Evolutionary conservation across 2,888 invertebrate genomes (phyloP).

Genomic region (Ectemnius cavifrons): DNA sequence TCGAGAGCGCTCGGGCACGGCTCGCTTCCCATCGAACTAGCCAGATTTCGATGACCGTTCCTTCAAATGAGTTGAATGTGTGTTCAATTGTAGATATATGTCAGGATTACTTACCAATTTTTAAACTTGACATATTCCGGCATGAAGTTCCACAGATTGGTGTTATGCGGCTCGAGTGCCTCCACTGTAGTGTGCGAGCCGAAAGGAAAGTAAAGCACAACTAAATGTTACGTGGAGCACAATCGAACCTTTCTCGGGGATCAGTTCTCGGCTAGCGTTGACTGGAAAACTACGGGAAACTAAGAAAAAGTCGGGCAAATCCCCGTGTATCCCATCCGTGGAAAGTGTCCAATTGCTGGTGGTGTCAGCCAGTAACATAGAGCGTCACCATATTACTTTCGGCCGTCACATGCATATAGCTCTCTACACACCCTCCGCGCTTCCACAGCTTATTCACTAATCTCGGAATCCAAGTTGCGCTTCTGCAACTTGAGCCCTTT

Average conservation of each 20-base stretch:
- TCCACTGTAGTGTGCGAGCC: conserved; percentile 71
- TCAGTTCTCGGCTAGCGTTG: conserved; percentile 43
- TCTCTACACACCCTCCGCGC: conserved; percentile 77
- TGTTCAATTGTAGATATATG: no score
- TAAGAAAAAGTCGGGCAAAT: conserved; percentile 60
- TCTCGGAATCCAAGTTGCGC: conserved; percentile 83
- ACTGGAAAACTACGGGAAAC: conserved; percentile 53
- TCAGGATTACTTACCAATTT: conserved; percentile 79
- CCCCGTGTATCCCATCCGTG: conserved; percentile 64
- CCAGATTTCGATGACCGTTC: no score
- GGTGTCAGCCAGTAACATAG: conserved; percentile 27
- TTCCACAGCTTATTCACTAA: conserved; percentile 89
- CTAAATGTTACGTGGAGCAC: conserved; percentile 60
- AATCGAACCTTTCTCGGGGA: conserved; percentile 59
- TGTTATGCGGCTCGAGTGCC: conserved; percentile 73
- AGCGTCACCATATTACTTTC: no score
- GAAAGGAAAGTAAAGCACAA: conserved; percentile 60
- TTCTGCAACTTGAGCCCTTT: no score
- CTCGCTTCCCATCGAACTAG: no score
- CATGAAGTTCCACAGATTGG: conserved; percentile 71
- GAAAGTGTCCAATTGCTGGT: conserved; percentile 80
- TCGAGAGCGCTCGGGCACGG: no score
- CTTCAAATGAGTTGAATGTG: no score
- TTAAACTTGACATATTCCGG: conserved; percentile 82
- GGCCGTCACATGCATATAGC: conserved; percentile 3